Base-by-base conservation (phyloP, 2,888 invertebrate genomes). In the Phrixothrix hirtus region DNA sequence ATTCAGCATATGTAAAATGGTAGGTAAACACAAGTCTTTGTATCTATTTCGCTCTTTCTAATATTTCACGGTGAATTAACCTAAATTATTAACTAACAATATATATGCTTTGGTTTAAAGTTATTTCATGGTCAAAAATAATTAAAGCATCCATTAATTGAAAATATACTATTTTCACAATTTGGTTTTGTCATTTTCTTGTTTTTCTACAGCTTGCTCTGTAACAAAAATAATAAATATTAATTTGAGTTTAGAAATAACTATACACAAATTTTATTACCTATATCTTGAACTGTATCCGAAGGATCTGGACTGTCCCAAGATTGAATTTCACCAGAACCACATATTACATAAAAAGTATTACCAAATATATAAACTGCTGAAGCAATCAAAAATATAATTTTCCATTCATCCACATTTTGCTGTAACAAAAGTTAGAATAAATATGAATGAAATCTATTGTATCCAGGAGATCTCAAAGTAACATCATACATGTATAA, bases 301-400 rank as follows among this genome's bases (percentile, higher is more conserved):
- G 12, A 44, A 4, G 34, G 15, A 25, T 47, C 30, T 6, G 7
- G 17, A 58, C 84, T 81, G 61, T 89, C 88, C 91, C 91, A 91
- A 2, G 78, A 67, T 68, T 91, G 91, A 1, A 80, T 77, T 52
- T 82, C 79, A 3, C 83, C 83, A 38, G 83, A 83, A 16, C 86
- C 84, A 67, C 87, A 89, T 7, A 86, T 67, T 1, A 88, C 67
- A 70, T 87, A 92, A 62, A 87, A 78, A 2, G 86, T 73, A 67
- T 87, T 87, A 14, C 87, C 84, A 32, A 84, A 72, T 48, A 88
- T 78, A 66, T 89, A 90, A 32, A 89, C 77, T 13, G 78, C 83
- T 1, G 88, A 82, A 0, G 91, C 83, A 13, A 88, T 78, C 68
- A 86, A 85, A 76, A 91, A 92, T 21, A 90, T 85, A 50, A 81